Evolutionary conservation across 2,797 vertebrate species (phyloP).

Genomic region (Malurus leucopterus): DNA sequence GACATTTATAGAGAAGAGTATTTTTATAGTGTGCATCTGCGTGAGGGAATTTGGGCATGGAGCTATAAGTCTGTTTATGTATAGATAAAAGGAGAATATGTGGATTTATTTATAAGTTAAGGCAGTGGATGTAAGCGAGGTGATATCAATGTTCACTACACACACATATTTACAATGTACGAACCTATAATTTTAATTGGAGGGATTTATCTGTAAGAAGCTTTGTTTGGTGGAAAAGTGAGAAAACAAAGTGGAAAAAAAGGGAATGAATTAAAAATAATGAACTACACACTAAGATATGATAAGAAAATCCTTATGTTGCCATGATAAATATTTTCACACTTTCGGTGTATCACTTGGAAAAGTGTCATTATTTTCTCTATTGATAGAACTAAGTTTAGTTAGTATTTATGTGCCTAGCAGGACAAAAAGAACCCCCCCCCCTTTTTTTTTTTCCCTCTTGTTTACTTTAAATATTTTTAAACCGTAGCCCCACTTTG

Average conservation of each 20-base stretch:
- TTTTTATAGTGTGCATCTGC: neutral
- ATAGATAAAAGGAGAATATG: neutral
- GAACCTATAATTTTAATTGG: neutral
- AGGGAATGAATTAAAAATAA: neutral
- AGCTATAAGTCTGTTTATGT: neutral
- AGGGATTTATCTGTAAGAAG: neutral
- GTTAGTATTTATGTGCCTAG: neutral
- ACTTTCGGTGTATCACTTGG: neutral
- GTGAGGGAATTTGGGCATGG: neutral
- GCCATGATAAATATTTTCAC: neutral
- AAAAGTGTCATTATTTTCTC: conserved; percentile 11
- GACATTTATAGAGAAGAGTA: conserved; percentile 12
- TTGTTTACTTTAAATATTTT: conserved; percentile 9
- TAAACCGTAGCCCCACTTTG: neutral
- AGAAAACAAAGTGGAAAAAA: neutral
- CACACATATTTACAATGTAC: neutral
- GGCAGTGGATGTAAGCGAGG: neutral
- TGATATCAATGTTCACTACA: neutral
- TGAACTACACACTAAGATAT: neutral
- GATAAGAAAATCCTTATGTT: neutral
- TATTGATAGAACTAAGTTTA: neutral
- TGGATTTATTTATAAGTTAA: neutral
- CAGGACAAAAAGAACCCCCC: neutral
- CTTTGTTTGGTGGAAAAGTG: neutral
- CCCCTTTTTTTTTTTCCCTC: neutral